phyloP scores from a whole-genome alignment of 2,888 invertebrate genomes.

The Synergus umbraculus region DNA sequence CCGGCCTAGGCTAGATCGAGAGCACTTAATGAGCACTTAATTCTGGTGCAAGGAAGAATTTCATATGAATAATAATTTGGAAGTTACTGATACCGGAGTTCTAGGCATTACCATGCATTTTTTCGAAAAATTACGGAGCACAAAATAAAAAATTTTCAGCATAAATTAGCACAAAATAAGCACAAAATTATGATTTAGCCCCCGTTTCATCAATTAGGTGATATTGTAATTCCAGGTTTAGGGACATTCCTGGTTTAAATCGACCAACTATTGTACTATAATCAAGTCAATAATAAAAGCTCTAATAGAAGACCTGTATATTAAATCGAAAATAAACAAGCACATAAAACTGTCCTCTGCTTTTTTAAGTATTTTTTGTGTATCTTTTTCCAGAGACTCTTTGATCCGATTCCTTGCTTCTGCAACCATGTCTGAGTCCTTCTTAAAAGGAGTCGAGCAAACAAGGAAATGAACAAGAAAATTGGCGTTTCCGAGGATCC shows the following conservation, averaged over 20 bases:
- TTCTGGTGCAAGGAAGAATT: no score
- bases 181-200: no score
- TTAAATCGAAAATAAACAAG: conserved; percentile 8
- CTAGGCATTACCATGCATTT: no score
- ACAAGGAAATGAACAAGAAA: conserved; percentile 40
- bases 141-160: no score
- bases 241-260: background rate
- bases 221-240: no score
- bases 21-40: no score
- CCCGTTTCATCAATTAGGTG: no score
- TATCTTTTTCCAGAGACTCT: conserved; percentile 6
- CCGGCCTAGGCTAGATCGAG: no score
- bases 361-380: conserved; percentile 22
- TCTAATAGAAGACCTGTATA: background rate
- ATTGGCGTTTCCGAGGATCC: conserved; percentile 32
- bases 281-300: conserved; percentile 4
- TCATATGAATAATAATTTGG: no score
- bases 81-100: no score
- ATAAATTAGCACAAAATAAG: no score
- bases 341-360: conserved; percentile 23
- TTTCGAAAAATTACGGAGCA: no score
- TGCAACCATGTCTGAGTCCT: conserved; percentile 34
- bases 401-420: conserved; percentile 32
- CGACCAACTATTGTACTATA: background rate
- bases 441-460: conserved; percentile 33